phyloP scores from a whole-genome alignment of 1,140 invertebrate genomes.

The Sycobia sp. region DNA sequence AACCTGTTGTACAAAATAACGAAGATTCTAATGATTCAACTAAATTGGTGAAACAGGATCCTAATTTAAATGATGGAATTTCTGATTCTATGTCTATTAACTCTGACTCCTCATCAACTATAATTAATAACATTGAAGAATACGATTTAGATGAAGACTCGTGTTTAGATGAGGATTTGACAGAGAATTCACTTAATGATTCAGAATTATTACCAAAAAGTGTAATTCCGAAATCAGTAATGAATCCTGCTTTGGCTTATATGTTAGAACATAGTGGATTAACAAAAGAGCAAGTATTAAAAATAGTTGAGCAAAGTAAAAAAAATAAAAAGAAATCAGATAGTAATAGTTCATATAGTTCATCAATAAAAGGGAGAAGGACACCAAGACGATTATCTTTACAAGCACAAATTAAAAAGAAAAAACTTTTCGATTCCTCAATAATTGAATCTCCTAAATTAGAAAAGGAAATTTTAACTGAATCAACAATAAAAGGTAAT shows the following conservation, averaged over 20 bases:
- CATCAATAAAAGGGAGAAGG: constrained; percentile 37
- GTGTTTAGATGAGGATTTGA: constrained; percentile 47
- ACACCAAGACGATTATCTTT: constrained; percentile 31
- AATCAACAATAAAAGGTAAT: constrained; percentile 10
- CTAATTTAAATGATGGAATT: constrained; percentile 3
- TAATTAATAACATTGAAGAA: constrained; percentile 44
- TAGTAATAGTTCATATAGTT: constrained; percentile 8
- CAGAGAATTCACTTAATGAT: constrained; percentile 31
- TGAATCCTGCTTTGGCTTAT: constrained; percentile 65
- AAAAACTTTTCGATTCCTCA: constrained; percentile 13
- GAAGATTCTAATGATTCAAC: constrained; percentile 12
- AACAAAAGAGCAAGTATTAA: constrained; percentile 69
- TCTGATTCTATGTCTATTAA: constrained; percentile 39
- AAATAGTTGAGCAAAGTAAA: constrained; percentile 65
- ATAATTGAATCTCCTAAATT: neutral
- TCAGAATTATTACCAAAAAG: constrained; percentile 38
- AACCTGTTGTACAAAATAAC: constrained; percentile 6
- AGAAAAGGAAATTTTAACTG: constrained; percentile 2
- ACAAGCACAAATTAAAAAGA: constrained; percentile 47
- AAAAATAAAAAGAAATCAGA: constrained; percentile 43
- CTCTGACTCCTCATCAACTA: constrained; percentile 29
- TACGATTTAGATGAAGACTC: constrained; percentile 52
- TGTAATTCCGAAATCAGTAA: constrained; percentile 40
- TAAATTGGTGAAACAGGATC: constrained; percentile 28
- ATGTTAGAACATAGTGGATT: constrained; percentile 78